phyloP scores from a whole-genome alignment of 2,797 vertebrate genomes.

The Urosaurus nigricauda region DNA sequence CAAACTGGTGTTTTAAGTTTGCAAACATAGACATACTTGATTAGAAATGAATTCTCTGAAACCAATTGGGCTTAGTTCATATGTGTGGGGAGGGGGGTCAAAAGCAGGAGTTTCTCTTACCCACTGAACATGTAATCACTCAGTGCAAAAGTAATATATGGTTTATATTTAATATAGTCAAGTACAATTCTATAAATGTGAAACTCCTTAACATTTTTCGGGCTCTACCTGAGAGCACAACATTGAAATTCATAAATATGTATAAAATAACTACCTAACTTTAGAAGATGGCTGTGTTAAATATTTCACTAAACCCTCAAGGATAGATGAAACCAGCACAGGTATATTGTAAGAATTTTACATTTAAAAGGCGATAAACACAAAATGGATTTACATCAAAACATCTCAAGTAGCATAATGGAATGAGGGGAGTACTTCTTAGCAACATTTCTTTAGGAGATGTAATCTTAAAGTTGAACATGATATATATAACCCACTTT shows the following conservation, averaged over 20 bases:
- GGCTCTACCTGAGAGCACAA: no score
- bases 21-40: not conserved
- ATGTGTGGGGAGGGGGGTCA: no score
- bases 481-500: conserved; percentile 31
- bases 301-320: not conserved
- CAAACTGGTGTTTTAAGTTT: not conserved
- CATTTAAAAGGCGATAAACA: not conserved
- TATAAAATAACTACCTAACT: conserved; percentile 4
- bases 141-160: no score
- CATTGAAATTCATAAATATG: not conserved
- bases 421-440: not conserved
- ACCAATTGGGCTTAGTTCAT: not conserved
- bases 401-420: not conserved
- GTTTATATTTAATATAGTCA: not conserved
- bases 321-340: not conserved
- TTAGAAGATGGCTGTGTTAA: not conserved
- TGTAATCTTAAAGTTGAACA: conserved; percentile 7
- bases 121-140: not conserved
- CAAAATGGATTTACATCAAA: conserved; percentile 13
- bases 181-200: not conserved
- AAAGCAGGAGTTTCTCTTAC: not conserved
- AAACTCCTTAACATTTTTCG: not conserved
- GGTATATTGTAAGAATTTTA: not conserved
- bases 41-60: not conserved
- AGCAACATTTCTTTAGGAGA: not conserved